A percentile compares a stretch with the other conserved stretches of the same genome.
Conservation (phyloP, 2,797 vertebrate species). For the Benthosema pterotum region DNA sequence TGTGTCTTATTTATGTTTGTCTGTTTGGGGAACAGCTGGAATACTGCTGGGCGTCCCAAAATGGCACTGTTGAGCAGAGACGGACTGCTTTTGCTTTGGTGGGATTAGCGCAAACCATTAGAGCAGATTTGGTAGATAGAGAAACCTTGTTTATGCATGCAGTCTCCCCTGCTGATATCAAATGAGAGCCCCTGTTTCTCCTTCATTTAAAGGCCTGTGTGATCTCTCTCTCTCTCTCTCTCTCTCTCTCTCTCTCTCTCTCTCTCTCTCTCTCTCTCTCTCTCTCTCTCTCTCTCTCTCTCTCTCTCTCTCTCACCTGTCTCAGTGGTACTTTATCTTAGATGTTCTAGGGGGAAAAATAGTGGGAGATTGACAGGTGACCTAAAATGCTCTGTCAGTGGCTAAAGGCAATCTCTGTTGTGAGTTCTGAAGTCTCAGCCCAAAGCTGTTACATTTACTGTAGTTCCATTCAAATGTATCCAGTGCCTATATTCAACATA, state of each 20-base stretch:
- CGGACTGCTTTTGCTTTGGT: too few relatives aligned
- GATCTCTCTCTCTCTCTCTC: slow-evolving; percentile 31
- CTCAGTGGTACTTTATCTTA: slow-evolving; percentile 20
- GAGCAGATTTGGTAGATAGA: slow-evolving; percentile 25
- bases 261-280: background rate
- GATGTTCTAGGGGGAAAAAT: slow-evolving; percentile 15
- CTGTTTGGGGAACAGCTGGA: too few relatives aligned
- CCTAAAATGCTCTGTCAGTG: background rate
- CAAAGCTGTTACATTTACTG: background rate
- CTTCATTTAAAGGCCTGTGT: slow-evolving; percentile 52
- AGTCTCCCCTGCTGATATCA: slow-evolving; percentile 52
- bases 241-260: slow-evolving; percentile 15
- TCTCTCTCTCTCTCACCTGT: slow-evolving; percentile 16
- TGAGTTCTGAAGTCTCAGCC: background rate
- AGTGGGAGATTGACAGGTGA: background rate
- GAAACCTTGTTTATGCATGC: slow-evolving; percentile 37
- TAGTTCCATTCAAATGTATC: background rate
- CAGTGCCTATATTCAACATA: too few relatives aligned
- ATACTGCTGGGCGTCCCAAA: too few relatives aligned
- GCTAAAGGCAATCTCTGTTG: background rate
- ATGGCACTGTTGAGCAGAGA: too few relatives aligned
- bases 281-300: slow-evolving; percentile 7
- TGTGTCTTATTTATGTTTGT: too few relatives aligned
- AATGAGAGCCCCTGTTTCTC: slow-evolving; percentile 46
- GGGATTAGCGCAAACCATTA: slow-evolving; percentile 43